phyloP scores from a whole-genome alignment of 2,797 vertebrate species.

The Lepus oiostolus region DNA sequence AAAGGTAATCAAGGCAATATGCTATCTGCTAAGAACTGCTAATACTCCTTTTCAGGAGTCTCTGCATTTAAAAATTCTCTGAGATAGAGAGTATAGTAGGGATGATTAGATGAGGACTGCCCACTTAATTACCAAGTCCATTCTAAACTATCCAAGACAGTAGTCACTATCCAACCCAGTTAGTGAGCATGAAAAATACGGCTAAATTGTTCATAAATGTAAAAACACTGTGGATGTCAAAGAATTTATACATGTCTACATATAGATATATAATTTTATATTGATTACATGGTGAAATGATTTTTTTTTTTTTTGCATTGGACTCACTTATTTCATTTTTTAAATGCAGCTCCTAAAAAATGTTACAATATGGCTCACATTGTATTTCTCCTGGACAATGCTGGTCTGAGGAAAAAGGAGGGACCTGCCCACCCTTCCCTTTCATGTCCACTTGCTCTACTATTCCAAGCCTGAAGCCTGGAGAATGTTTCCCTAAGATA shows the following conservation, averaged over 20 bases:
- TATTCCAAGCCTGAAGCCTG: background rate
- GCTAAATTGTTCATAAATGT: background rate
- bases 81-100: background rate
- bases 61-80: background rate
- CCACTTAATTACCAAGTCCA: background rate
- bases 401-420: background rate
- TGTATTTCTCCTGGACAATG: background rate
- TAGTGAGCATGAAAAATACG: background rate
- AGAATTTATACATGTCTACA: background rate
- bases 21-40: background rate
- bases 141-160: background rate
- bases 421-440: background rate
- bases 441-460: background rate
- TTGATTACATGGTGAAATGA: background rate
- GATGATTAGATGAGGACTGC: background rate
- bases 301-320: background rate
- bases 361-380: background rate
- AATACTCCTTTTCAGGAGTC: background rate
- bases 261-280: background rate
- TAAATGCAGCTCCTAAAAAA: background rate
- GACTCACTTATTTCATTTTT: background rate
- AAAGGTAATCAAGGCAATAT: conserved; percentile 52
- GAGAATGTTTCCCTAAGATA: background rate
- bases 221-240: background rate
- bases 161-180: background rate